Conservation (phyloP, 2,113 vertebrate genomes). For the Neopipo cinnamomea region DNA sequence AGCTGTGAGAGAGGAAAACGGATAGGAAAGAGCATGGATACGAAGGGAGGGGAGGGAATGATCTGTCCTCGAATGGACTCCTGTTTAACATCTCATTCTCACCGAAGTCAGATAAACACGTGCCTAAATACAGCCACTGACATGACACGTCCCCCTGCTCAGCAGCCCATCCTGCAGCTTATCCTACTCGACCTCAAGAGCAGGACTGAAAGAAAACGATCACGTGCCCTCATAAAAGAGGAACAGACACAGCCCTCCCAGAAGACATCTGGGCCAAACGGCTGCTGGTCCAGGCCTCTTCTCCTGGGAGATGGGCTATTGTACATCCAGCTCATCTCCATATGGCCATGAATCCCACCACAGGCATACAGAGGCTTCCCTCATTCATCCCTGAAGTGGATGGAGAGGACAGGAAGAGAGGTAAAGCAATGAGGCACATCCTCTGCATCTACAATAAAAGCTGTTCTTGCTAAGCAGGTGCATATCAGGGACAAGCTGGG, state of each 20-base stretch:
- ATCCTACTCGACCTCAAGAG: background rate
- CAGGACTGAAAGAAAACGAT: background rate
- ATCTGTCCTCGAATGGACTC: background rate
- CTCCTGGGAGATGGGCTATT: background rate
- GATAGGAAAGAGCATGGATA: background rate
- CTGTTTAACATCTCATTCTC: background rate
- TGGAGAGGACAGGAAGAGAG: background rate
- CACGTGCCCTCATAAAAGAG: background rate
- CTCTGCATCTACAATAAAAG: background rate
- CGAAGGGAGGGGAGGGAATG: background rate
- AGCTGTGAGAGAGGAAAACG: background rate
- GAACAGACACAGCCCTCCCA: background rate
- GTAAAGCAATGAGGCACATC: background rate
- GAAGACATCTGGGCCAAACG: background rate
- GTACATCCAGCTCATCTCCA: background rate
- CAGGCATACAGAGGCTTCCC: background rate
- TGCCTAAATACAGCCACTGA: background rate
- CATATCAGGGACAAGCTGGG: background rate
- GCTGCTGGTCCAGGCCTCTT: background rate
- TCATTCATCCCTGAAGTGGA: background rate
- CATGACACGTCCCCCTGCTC: background rate
- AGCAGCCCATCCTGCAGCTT: background rate
- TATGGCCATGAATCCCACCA: background rate
- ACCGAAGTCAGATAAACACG: background rate
- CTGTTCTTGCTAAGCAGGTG: background rate